Conservation (phyloP, 2,113 vertebrate species). For the Pipra filicauda region DNA sequence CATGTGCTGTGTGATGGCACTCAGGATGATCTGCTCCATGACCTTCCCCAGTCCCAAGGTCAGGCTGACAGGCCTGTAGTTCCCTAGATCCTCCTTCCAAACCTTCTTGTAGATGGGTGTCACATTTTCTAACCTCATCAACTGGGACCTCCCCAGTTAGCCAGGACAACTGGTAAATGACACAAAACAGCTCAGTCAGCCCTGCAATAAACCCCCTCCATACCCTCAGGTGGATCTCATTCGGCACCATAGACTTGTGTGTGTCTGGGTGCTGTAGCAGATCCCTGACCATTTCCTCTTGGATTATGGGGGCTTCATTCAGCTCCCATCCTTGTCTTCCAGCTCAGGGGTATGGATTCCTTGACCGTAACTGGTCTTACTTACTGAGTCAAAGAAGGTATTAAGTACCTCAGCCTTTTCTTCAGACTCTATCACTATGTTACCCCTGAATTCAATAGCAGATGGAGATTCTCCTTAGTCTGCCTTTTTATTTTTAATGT, state of each 20-base stretch:
- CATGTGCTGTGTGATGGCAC: rapidly evolving
- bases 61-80: background rate
- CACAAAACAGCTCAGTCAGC: background rate
- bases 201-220: background rate
- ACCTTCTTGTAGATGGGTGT: background rate
- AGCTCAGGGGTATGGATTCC: background rate
- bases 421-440: background rate
- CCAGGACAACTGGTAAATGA: background rate
- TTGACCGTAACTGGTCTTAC: background rate
- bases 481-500: background rate
- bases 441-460: background rate
- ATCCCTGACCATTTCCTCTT: background rate
- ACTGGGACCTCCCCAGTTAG: background rate
- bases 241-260: background rate
- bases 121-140: background rate
- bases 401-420: background rate
- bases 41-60: rapidly evolving
- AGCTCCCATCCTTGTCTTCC: background rate
- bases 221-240: background rate
- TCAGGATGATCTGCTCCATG: background rate
- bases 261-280: background rate
- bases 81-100: background rate
- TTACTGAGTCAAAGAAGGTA: background rate
- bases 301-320: background rate
- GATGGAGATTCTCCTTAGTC: background rate